Conservation (phyloP, 1,140 invertebrate genomes). For the Aporrectodea caliginosa region DNA sequence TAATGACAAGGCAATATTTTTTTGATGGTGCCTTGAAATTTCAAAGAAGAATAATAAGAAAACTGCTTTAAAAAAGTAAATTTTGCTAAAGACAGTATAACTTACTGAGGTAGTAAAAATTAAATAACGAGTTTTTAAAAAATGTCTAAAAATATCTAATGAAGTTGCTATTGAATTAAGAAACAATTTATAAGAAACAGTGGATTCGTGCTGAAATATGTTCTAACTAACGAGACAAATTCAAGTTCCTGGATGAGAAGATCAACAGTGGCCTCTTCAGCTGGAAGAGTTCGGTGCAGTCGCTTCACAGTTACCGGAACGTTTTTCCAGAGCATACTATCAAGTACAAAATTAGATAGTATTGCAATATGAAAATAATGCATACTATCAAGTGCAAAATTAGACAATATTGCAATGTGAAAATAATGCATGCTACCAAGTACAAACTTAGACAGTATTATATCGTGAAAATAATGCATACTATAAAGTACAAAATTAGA, state of each 20-base stretch:
- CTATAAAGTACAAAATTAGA: background rate
- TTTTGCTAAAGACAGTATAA: no score
- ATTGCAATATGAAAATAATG: background rate
- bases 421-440: background rate
- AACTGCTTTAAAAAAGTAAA: no score
- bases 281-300: conserved; percentile 39
- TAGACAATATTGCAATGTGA: background rate
- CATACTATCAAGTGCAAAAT: background rate
- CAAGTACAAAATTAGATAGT: conserved; percentile 17
- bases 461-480: background rate
- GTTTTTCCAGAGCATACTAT: conserved; percentile 45
- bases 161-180: no score
- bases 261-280: conserved; percentile 44
- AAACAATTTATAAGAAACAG: no score
- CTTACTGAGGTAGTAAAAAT: no score
- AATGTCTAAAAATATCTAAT: no score
- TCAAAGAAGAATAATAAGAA: no score
- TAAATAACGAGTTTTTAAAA: no score
- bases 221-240: conserved; percentile 42
- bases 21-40: no score
- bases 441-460: background rate
- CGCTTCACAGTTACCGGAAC: conserved; percentile 53
- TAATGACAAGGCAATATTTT: no score
- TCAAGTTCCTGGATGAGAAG: conserved; percentile 54
- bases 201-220: no score